Base-by-base conservation (phyloP, 2,888 invertebrate species). In the Oscheius sp. region DNA sequence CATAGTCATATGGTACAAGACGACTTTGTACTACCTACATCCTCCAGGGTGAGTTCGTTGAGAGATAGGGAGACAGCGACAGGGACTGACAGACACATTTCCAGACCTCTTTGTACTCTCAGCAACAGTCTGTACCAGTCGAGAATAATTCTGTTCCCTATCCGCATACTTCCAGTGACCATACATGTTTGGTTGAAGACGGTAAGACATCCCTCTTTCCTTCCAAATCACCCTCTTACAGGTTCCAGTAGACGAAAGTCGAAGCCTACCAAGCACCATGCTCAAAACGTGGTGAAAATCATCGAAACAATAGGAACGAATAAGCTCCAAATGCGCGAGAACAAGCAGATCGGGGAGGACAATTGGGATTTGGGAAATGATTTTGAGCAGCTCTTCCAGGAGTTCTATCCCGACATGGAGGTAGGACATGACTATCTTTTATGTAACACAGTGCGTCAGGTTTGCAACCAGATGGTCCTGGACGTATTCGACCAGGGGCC, bases 231-330 rank as follows among this genome's bases (percentile, higher is more conserved):
- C 1, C 7, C 35, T 29, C 47, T 50, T 50, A 3, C 48, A 65
- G 65, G 65, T 32, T 48, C 51, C 47, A 65, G 50, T 50, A 65
- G 50, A 32, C n/a, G 65, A 29, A 65, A 65, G 50, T 65, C 65
- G 5, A 65, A 50, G 50, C 65, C 65, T 4, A 42, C 21, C 32
- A 47, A 29, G 13, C 29, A 37, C n/a, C n/a, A n/a, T 33, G 29
- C 21, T 13, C 32, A 35, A 60, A 60, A 21, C 3, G 42, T 33
- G 9, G 21, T 37, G 37, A 42, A 60, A 7, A 60, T 37, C 37
- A n/a, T 60, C 10, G 57, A 32, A 2, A 57, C 21, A 3, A 10
- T 57, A 0, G 57, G 32, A 2, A 33, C 57, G 21, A 57, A 29
- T 2, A 57, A 57, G 33, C 32, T 33, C 7, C 57, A 57, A 57